These are phyloP conservation scores for Parazoanthus atlanticus DNA, from an alignment of 92 coral and sea anemone genomes.

Conservation along the genomic window DNA sequence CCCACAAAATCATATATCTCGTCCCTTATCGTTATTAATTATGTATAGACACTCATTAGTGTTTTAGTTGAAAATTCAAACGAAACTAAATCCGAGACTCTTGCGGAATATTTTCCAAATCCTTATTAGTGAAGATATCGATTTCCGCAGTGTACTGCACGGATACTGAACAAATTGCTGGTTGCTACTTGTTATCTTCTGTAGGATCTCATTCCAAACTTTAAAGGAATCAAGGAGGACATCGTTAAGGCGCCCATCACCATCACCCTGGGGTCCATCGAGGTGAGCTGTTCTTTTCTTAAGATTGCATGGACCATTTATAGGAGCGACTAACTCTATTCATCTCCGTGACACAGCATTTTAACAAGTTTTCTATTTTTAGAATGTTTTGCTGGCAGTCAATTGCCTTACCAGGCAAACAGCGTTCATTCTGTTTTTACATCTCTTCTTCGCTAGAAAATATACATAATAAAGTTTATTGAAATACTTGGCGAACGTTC, in stretches of 20 bases:
- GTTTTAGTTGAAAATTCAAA: too few species aligned
- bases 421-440: background rate
- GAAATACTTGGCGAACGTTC: too few species aligned
- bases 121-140: too few species aligned
- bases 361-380: too few species aligned
- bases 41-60: too few species aligned
- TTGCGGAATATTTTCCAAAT: too few species aligned
- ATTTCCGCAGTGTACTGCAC: slow-evolving; percentile 7
- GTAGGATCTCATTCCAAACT: slow-evolving; percentile 72
- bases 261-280: slow-evolving; percentile 79
- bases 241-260: slow-evolving; percentile 75
- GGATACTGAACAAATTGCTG: background rate
- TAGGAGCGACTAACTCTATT: background rate
- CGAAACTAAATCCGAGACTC: too few species aligned
- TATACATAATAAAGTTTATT: too few species aligned
- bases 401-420: background rate
- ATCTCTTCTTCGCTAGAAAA: background rate
- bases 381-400: too few species aligned
- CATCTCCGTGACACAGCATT: background rate
- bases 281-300: slow-evolving; percentile 51
- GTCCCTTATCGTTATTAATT: background rate
- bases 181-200: background rate
- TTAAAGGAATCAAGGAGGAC: slow-evolving; percentile 79
- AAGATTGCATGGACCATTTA: too few species aligned
- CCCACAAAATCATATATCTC: too few species aligned